phyloP scores from a whole-genome alignment of 2,888 invertebrate species.

The Eupelmus urozonus region DNA sequence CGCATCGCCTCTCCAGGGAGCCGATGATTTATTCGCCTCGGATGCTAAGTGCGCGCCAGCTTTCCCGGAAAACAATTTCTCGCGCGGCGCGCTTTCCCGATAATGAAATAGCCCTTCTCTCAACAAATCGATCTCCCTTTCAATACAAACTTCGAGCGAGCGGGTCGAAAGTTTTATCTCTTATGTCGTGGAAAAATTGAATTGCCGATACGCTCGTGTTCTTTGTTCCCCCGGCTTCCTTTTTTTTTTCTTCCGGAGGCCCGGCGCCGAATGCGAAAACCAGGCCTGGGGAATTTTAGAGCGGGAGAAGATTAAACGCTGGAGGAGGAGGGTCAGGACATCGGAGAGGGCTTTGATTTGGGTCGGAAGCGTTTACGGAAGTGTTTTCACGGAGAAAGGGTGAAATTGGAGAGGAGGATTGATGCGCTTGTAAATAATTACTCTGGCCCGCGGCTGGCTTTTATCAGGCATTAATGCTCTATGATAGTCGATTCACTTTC shows the following conservation, averaged over 20 bases:
- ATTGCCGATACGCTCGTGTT: constrained; percentile 19
- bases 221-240: constrained; percentile 3
- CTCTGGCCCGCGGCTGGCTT: no score
- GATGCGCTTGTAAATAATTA: no score
- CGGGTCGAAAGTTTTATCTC: constrained; percentile 40
- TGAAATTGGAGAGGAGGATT: no score
- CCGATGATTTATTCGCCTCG: constrained; percentile 50
- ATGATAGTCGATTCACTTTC: no score
- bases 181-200: constrained; percentile 50
- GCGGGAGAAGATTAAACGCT: not conserved
- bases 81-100: constrained; percentile 45
- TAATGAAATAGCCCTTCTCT: constrained; percentile 53
- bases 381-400: no score
- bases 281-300: not conserved
- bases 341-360: not conserved
- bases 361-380: no score
- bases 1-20: constrained; percentile 8
- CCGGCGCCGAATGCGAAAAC: not conserved
- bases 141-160: constrained; percentile 34
- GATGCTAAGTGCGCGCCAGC: constrained; percentile 37
- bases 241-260: not conserved
- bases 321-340: not conserved
- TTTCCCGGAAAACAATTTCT: constrained; percentile 50
- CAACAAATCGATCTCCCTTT: constrained; percentile 50
- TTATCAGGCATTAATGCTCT: no score